Percentiles rank a stretch among this genome's conserved stretches.
These are phyloP conservation scores for Brachionus koreanus DNA, from an alignment of 1,140 invertebrate species.

Conservation along the genomic window DNA sequence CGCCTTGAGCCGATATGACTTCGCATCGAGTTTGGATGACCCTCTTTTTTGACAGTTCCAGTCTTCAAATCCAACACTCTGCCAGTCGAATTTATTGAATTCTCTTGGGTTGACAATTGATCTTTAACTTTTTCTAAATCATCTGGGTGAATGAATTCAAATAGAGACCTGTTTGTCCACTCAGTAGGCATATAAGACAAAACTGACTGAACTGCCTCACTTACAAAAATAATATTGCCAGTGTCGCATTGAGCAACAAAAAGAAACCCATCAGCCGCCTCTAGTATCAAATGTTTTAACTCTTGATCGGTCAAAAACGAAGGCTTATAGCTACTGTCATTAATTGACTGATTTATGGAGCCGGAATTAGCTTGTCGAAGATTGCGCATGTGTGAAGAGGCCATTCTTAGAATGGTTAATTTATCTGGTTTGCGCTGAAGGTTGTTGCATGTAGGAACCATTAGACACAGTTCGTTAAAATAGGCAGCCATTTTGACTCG, in stretches of 20 bases:
- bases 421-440: slow-evolving; percentile 97
- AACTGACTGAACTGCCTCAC: slow-evolving; percentile 93
- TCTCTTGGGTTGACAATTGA: slow-evolving; percentile 80
- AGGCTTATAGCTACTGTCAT: slow-evolving; percentile 72
- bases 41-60: slow-evolving; percentile 97
- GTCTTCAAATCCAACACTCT: slow-evolving; percentile 92
- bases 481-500: slow-evolving; percentile 99
- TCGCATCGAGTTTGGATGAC: slow-evolving; percentile 68
- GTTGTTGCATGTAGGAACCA: slow-evolving; percentile 97
- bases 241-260: slow-evolving; percentile 98
- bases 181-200: slow-evolving; percentile 83
- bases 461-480: slow-evolving; percentile 98
- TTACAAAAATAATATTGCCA: slow-evolving; percentile 93
- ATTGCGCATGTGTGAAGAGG: slow-evolving; percentile 97
- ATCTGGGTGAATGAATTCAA: slow-evolving; percentile 90
- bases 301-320: slow-evolving; percentile 98
- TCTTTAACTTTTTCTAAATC: slow-evolving; percentile 94
- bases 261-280: slow-evolving; percentile 97
- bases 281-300: slow-evolving; percentile 93
- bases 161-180: background rate
- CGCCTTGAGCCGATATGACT: slow-evolving; percentile 72
- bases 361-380: slow-evolving; percentile 62
- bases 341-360: background rate
- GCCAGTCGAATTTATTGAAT: slow-evolving; percentile 58
- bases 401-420: slow-evolving; percentile 97